These are phyloP conservation scores for Macrophya annulata DNA, from an alignment of 2,888 invertebrate genomes.

Conservation along the genomic window DNA sequence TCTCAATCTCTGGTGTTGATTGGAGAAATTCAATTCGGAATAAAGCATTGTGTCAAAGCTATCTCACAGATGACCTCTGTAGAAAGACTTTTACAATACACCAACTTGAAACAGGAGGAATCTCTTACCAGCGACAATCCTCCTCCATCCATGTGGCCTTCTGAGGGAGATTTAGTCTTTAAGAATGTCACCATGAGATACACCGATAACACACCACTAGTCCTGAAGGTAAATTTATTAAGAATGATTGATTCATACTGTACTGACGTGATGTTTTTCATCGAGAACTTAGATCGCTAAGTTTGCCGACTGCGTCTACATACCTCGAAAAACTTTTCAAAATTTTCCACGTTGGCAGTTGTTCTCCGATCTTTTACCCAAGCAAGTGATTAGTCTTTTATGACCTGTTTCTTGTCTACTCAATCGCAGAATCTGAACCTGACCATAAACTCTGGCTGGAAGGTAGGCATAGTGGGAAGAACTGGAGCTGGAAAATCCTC, in stretches of 20 bases:
- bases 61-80: constrained; percentile 89
- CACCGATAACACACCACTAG: constrained; percentile 83
- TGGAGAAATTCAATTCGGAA: constrained; percentile 90
- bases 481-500: constrained; percentile 94
- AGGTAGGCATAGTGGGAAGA: constrained; percentile 91
- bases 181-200: constrained; percentile 85
- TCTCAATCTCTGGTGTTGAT: constrained; percentile 87
- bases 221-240: constrained; percentile 82
- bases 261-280: no score
- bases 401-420: background rate
- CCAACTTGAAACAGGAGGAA: constrained; percentile 86
- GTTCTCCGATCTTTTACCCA: constrained; percentile 64
- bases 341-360: no score
- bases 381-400: no score
- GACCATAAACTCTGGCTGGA: constrained; percentile 86
- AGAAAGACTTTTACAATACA: constrained; percentile 91
- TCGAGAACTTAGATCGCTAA: no score
- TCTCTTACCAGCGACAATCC: constrained; percentile 71
- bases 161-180: constrained; percentile 84
- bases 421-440: constrained; percentile 83
- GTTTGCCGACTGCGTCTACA: no score
- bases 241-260: constrained; percentile 1
- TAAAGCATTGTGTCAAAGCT: constrained; percentile 88
- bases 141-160: constrained; percentile 86
- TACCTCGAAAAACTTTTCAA: no score